Base-by-base conservation (phyloP, 37 sponge, comb jelly and placozoan species). In the Axinella damicornis region DNA sequence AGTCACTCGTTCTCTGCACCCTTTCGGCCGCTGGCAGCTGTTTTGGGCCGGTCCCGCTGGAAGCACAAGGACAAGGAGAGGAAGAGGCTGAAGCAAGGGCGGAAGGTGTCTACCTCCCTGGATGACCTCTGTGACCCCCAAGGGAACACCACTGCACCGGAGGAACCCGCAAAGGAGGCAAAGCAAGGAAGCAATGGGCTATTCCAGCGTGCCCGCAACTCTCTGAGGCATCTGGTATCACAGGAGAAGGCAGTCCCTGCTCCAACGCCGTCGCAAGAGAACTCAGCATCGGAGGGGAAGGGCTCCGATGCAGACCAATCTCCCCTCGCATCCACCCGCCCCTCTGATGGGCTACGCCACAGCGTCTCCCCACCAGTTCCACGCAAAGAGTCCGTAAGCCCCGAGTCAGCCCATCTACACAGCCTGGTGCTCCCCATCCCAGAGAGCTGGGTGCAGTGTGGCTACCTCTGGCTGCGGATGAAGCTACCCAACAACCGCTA, bases 401-500 rank as follows among this genome's bases (percentile, higher is more conserved):
- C 46, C 4, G 46, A 46, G 46, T 46, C 46, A 46, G 46, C 46
- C 46, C 46, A 46, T 9, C 57, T 87, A 9, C 63, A 91, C 74
- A 62, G 71, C 31, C 63, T 87, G 30, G 63, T 92, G 39, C 21
- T 41, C n/a, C 93, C 88, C 4, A 31, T 74, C 12, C 80, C 84
- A 17, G 53, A 70, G 53, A 55, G 72, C 62, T 92, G 93, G 93
- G 27, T 60, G 14, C 84, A 74, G 81, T 69, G 76, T 37, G 93
- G 93, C 63, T 92, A 92, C 68, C 69, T 87, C 22, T 87, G 88
- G 93, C 41, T 92, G 58, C 56, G 93, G 16, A 83, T 87, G 87
- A 78, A 87, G 33, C 59, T 86, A 32, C 71, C 84, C 1, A 84
- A 83, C 65, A 81, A 79, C 72, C 76, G 58, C 39, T 91, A 91